Base-by-base conservation (phyloP, 2,797 vertebrate species). In the Spondyliosoma cantharus region DNA sequence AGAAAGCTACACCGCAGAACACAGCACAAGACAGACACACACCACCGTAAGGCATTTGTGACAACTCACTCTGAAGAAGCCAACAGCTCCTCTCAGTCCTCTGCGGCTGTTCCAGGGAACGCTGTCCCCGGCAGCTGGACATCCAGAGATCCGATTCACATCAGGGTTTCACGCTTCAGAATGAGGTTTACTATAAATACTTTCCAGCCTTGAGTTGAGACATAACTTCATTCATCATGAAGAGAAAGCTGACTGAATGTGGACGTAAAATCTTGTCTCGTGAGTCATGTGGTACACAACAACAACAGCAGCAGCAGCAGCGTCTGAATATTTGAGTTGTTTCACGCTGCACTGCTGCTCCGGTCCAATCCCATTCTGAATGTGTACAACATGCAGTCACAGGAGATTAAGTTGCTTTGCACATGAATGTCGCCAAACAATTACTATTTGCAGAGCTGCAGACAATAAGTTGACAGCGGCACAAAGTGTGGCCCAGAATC, bases 401-500 rank as follows among this genome's bases (percentile, higher is more conserved):
- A 19, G 74, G n/a, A 64, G 48, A 81, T 85, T 73, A 76, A 82
- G 42, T 53, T 68, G 25, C 43, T 85, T 71, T 78, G 77, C 76
- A 79, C 52, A 72, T 74, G 53, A 76, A 79, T 74, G 64, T 80
- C 5, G 32, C 49, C 72, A 76, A 80, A 90, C 81, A 81, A 70
- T 78, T 29, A 58, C 53, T 49, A 20, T 87, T 72, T 86, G 78
- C 54, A 70, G 54, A 83, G 64, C 13, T 59, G 73, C 20, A 62
- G 76, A 84, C 69, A 65, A 75, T 78, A 74, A 65, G 65, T 72
- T 85, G 85, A 83, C 78, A 71, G 71, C 7, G 27, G 48, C 32
- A 84, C 50, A 83, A 79, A 83, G 72, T 76, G 59, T 79, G 75
- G 80, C 78, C 76, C 70, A 25, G 76, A 83, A 81, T 85, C 67